Evolutionary conservation across 2,888 invertebrate species (phyloP), one percentile per base, ranked within the genome.

Genomic region (Trisateles emortualis): DNA sequence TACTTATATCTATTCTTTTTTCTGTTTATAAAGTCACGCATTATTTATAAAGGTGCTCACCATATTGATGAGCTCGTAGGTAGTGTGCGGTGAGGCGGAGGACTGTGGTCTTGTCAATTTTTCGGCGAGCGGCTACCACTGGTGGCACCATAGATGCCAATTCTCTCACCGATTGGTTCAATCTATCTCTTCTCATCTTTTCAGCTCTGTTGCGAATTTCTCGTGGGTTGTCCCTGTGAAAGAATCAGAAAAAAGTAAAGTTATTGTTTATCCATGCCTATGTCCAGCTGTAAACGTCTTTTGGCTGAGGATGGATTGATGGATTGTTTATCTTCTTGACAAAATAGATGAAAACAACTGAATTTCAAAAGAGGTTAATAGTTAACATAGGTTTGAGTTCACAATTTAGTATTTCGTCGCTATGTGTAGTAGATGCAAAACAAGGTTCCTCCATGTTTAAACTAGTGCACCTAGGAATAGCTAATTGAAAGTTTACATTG

Each of bases 21-120:
- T n/a, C n/a, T n/a, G n/a, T n/a, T n/a, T n/a, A n/a, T n/a, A n/a
- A 26, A 8, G 4, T 1, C 3, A 8, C 1, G 8, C 8, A 26
- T 4, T 26, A 8, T 26, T 6, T 6, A 8, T 19, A 5, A 3
- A 26, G 1, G 9, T 26, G 26, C 26, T 26, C 6, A 81, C 94
- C 94, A 66, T 94, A 93, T 50, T 94, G 93, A 84, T 97, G 95
- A 67, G 96, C 94, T 46, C 98, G 94, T 35, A 98, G 90, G 78
- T 96, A 97, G 69, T 97, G 96, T 1, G 98, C 97, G 0, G 97
- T 95, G 56, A 98, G 95, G 47, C 98, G 94, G 26, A 98, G 93
- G 17, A 98, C 95, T 48, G 96, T 96, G n/a, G 97, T 98, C 88
- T 98, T 98, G 92, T 98, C 98, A 71, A 98, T 94, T 72, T 96